Evolutionary conservation across 2,888 invertebrate genomes (phyloP).

Genomic region (Drosophila mercatorum): DNA sequence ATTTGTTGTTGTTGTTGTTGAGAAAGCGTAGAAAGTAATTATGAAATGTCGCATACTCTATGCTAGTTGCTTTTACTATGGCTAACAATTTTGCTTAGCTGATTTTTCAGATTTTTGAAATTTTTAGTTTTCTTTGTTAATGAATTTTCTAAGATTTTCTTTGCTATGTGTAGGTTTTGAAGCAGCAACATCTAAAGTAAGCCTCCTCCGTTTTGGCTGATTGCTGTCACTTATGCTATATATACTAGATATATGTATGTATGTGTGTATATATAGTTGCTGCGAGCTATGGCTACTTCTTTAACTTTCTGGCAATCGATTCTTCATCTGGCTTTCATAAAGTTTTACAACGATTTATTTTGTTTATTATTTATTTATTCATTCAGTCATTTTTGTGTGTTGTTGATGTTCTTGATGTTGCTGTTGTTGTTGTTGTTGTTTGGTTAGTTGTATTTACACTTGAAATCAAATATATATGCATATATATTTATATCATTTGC

Average conservation of each 20-base stretch:
- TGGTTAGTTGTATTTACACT: conserved; percentile 66
- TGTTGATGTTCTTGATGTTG: conserved; percentile 26
- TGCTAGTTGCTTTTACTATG: conserved; percentile 10
- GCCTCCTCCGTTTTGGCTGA: conserved; percentile 39
- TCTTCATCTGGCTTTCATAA: conserved; percentile 15
- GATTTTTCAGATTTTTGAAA: background rate
- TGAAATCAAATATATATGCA: conserved; percentile 43
- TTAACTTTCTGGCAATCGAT: conserved; percentile 1
- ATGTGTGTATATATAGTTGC: conserved; percentile 5
- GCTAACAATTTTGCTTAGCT: conserved; percentile 12
- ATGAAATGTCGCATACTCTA: conserved; percentile 9
- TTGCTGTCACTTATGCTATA: conserved; percentile 38
- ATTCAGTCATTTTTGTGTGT: conserved; percentile 48
- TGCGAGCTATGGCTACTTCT: background rate
- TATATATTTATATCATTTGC: conserved; percentile 26
- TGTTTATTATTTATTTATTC: conserved; percentile 3
- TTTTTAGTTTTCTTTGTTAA: background rate
- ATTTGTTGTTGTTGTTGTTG: background rate
- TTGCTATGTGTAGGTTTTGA: conserved; percentile 29
- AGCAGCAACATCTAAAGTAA: conserved; percentile 54
- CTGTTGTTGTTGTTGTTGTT: conserved; percentile 10
- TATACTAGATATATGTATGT: conserved; percentile 20
- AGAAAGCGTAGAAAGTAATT: conserved; percentile 24
- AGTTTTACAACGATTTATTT: conserved; percentile 7
- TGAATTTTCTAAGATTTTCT: conserved; percentile 4